Evolutionary conservation across 2,888 invertebrate genomes (phyloP).

Genomic region (Diarsia brunnea): DNA sequence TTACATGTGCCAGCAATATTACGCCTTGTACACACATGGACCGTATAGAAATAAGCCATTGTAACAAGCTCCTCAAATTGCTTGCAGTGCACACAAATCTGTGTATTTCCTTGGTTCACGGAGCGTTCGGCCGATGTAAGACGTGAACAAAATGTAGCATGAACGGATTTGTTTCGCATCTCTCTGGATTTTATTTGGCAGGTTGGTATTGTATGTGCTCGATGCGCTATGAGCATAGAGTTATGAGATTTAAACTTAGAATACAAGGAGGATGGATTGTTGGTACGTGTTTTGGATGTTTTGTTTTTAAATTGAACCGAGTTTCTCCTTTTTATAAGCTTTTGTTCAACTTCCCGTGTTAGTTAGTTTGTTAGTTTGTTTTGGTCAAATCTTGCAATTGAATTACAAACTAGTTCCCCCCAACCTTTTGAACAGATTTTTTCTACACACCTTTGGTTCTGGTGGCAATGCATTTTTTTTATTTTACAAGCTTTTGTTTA

Average conservation of each 20-base stretch:
- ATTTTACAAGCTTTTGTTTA: too few species aligned
- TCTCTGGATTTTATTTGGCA: conserved; percentile 58
- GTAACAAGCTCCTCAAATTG: conserved; percentile 61
- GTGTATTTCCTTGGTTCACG: conserved; percentile 38
- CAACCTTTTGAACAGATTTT: too few species aligned
- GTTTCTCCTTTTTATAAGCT: too few species aligned
- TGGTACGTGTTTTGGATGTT: conserved; percentile 1
- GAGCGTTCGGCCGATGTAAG: conserved; percentile 29
- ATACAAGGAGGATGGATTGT: conserved; percentile 18
- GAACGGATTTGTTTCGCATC: conserved; percentile 46
- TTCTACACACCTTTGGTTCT: too few species aligned
- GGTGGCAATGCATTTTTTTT: too few species aligned
- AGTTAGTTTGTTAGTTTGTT: too few species aligned
- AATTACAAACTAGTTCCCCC: too few species aligned
- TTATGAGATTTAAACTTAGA: conserved; percentile 40
- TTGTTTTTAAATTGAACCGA: too few species aligned
- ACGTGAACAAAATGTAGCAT: conserved; percentile 61
- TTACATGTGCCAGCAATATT: background rate
- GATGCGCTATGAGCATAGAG: conserved; percentile 9
- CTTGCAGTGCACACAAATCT: conserved; percentile 60
- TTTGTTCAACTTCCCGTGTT: too few species aligned
- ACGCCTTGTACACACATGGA: background rate
- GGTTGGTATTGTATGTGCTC: conserved; percentile 27
- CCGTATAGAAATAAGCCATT: conserved; percentile 46
- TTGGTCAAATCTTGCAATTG: too few species aligned